Conservation (phyloP, 2,797 vertebrate species). For the Oceanodroma leucorhoa region DNA sequence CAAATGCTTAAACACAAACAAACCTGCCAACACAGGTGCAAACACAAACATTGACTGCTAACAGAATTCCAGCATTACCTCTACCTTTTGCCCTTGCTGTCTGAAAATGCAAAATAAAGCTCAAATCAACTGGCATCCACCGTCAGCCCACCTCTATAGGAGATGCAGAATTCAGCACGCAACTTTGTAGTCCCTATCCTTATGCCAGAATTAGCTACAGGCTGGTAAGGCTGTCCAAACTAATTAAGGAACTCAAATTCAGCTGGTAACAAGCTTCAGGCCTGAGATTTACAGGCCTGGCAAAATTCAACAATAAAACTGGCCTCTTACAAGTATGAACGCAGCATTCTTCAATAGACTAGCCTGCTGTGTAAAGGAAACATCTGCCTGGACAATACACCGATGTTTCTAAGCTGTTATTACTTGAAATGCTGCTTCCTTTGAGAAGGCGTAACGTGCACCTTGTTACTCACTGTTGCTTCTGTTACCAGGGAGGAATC, state of each 20-base stretch:
- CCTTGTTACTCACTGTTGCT: background rate
- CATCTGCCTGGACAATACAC: background rate
- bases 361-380: background rate
- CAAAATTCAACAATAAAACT: background rate
- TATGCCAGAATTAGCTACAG: background rate
- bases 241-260: background rate
- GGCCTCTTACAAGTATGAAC: rapidly evolving
- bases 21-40: background rate
- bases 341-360: background rate
- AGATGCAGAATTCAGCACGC: background rate
- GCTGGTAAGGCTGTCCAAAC: background rate
- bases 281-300: background rate
- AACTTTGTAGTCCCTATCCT: background rate
- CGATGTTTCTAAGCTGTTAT: background rate
- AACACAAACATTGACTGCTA: background rate
- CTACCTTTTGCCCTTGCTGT: background rate
- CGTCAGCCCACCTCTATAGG: background rate
- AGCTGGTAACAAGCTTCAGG: background rate
- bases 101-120: background rate
- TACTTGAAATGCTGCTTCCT: background rate
- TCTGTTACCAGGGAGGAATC: background rate
- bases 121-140: background rate
- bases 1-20: background rate
- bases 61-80: background rate
- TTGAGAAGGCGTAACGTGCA: rapidly evolving